Evolutionary conservation across 2,113 vertebrate species (phyloP).

Genomic region (Perca flavescens): DNA sequence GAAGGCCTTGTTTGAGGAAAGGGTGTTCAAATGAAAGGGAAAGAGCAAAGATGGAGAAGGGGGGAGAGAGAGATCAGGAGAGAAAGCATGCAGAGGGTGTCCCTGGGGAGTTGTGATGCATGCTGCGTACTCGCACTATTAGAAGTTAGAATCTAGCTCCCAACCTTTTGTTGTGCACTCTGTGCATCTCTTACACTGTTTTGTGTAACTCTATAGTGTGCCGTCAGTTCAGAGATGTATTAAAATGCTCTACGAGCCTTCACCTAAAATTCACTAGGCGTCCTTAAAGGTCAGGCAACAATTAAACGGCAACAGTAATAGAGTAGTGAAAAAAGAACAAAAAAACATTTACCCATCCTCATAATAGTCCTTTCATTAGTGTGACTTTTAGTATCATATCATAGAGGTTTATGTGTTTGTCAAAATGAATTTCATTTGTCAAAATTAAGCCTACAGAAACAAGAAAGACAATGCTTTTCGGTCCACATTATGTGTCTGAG

Average conservation of each 20-base stretch:
- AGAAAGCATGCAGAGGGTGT: conserved; percentile 38
- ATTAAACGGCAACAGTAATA: neutral
- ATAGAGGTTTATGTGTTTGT: neutral
- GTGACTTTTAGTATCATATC: neutral
- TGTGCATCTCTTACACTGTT: conserved; percentile 26
- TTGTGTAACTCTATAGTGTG: conserved; percentile 12
- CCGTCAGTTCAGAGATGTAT: conserved; percentile 9
- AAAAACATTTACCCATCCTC: too few relatives aligned
- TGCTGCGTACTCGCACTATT: conserved; percentile 58
- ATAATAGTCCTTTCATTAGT: neutral
- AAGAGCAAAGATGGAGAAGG: conserved; percentile 23
- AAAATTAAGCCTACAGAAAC: neutral
- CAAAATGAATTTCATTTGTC: neutral
- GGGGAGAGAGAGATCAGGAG: conserved; percentile 49
- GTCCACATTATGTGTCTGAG: neutral
- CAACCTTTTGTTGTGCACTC: conserved; percentile 11
- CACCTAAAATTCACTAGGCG: conserved; percentile 3
- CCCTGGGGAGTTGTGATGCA: conserved; percentile 39
- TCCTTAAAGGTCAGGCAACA: neutral
- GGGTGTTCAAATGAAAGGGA: conserved; percentile 55
- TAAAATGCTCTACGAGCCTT: conserved; percentile 18
- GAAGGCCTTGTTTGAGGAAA: conserved; percentile 52
- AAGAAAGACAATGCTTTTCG: neutral
- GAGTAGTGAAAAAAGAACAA: neutral
- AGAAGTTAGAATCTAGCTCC: conserved; percentile 47